phyloP scores from a whole-genome alignment of 2,113 vertebrate species.

The Eira barbara region DNA sequence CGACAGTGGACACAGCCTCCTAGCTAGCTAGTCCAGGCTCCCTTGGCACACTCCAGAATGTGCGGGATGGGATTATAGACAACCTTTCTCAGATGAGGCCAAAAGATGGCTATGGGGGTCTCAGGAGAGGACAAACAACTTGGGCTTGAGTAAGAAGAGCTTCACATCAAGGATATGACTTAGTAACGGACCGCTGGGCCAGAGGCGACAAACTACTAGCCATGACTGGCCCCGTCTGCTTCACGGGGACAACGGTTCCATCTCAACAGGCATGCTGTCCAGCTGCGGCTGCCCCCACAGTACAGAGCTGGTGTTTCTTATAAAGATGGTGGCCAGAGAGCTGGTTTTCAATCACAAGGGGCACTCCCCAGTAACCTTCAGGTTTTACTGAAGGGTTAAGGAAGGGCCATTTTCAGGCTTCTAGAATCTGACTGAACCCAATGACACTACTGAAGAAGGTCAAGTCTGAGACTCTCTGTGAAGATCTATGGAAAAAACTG shows the following conservation, averaged over 20 bases:
- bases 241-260: neutral
- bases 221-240: neutral
- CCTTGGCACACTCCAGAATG: neutral
- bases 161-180: neutral
- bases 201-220: neutral
- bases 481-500: neutral
- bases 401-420: neutral
- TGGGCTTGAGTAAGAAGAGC: neutral
- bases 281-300: neutral
- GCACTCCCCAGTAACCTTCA: neutral
- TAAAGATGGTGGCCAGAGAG: neutral
- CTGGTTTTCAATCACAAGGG: neutral
- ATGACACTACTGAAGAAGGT: neutral
- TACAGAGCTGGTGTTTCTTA: neutral
- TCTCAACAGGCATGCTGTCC: neutral
- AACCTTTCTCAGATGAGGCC: neutral
- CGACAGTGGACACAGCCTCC: neutral
- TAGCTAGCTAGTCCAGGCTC: neutral
- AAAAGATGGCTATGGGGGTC: neutral
- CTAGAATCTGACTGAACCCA: neutral
- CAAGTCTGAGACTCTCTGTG: neutral
- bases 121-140: neutral
- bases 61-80: neutral
- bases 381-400: neutral
- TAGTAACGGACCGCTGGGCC: neutral